phyloP scores from a whole-genome alignment of 2,113 vertebrate genomes.

The Tautogolabrus adspersus region DNA sequence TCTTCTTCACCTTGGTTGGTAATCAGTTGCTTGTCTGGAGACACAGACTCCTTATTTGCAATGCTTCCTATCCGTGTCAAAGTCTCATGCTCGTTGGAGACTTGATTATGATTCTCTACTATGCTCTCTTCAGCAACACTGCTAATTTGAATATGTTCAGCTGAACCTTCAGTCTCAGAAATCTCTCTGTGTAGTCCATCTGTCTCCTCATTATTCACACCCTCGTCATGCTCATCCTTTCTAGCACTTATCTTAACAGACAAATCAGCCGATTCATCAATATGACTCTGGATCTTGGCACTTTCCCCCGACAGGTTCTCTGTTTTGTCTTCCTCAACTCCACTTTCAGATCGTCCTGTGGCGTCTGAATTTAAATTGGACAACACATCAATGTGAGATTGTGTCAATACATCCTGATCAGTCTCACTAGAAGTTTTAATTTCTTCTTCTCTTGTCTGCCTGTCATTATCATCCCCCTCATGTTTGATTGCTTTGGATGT shows the following conservation, averaged over 20 bases:
- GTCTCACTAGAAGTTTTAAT: not conserved
- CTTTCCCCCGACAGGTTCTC: not conserved
- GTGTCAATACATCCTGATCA: not conserved
- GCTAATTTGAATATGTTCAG: not conserved
- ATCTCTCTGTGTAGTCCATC: not conserved
- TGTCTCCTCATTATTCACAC: not conserved
- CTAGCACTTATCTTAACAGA: fast-evolving
- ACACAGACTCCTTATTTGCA: not conserved
- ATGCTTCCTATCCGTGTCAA: conserved; percentile 12
- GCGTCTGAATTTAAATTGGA: conserved; percentile 4
- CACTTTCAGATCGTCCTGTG: not conserved
- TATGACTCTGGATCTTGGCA: not conserved
- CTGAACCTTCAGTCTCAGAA: not conserved
- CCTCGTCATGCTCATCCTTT: not conserved
- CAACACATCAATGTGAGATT: not conserved
- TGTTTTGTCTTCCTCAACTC: not conserved
- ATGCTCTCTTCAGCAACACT: not conserved
- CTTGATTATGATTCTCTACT: not conserved
- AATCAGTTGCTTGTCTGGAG: not conserved
- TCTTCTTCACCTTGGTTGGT: not conserved
- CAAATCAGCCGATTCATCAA: not conserved
- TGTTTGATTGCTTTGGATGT: not conserved
- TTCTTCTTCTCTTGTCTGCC: not conserved
- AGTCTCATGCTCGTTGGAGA: not conserved
- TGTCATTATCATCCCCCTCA: not conserved